Evolutionary conservation across 1,140 invertebrate genomes (phyloP).

Genomic region (Ditylenchus dipsaci): DNA sequence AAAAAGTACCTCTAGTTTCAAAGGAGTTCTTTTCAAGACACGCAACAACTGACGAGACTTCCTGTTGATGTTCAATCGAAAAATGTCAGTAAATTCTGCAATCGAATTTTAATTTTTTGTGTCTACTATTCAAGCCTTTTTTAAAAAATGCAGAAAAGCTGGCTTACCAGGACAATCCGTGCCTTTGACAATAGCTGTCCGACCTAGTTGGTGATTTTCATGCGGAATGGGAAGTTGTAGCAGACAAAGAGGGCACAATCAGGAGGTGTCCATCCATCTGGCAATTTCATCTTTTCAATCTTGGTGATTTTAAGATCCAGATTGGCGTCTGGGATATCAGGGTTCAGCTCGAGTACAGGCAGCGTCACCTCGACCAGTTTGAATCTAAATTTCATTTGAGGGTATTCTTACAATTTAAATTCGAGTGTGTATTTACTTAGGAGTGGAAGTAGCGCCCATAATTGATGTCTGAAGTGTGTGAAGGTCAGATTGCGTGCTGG

Average conservation of each 20-base stretch:
- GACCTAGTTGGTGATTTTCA: conserved; percentile 29
- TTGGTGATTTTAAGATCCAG: conserved; percentile 32
- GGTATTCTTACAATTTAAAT: not conserved
- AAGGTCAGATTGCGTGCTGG: conserved; percentile 7
- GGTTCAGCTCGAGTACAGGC: conserved; percentile 27
- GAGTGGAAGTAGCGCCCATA: not conserved
- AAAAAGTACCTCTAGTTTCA: conserved; percentile 35
- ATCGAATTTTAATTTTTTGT: not conserved
- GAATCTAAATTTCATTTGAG: no score
- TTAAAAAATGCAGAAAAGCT: no score
- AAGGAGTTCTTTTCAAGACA: conserved; percentile 18
- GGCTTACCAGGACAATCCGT: conserved; percentile 32
- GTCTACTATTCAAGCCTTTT: no score
- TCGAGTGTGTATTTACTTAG: not conserved
- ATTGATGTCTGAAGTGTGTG: not conserved
- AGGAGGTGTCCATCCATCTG: conserved; percentile 33
- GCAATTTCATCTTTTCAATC: conserved; percentile 32
- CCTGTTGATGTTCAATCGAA: conserved; percentile 32
- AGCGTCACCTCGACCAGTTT: conserved; percentile 23
- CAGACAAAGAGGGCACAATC: conserved; percentile 33
- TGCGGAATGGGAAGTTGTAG: conserved; percentile 44
- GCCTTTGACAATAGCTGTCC: conserved; percentile 23
- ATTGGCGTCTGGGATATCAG: conserved; percentile 20
- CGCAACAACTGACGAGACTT: conserved; percentile 33
- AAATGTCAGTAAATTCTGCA: conserved; percentile 32